These are phyloP conservation scores for Drosophila testacea DNA, from an alignment of 2,888 invertebrate genomes.

Conservation along the genomic window DNA sequence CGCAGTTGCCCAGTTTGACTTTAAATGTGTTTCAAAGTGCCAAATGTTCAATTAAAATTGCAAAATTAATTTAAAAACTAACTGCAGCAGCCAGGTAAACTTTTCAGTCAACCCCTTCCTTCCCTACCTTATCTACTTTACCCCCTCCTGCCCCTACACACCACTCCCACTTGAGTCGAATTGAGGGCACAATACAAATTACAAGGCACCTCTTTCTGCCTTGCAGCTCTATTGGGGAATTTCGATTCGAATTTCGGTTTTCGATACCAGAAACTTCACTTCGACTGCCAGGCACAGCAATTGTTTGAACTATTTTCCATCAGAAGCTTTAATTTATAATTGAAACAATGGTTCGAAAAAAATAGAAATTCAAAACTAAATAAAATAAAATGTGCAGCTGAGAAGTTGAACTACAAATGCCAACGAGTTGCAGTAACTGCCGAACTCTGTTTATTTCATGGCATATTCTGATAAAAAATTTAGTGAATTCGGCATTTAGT, in stretches of 20 bases:
- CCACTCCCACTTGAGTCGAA: conserved; percentile 26
- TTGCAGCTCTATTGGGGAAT: conserved; percentile 16
- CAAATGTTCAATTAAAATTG: conserved; percentile 70
- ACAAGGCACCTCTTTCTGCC: conserved; percentile 24
- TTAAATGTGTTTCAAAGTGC: conserved; percentile 49
- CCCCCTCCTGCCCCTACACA: background rate
- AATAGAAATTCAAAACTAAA: background rate
- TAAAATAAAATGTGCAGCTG: conserved; percentile 14
- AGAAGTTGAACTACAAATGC: conserved; percentile 24
- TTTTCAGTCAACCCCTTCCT: conserved; percentile 36
- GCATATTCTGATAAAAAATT: background rate
- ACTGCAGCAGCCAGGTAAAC: conserved; percentile 53
- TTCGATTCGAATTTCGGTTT: conserved; percentile 39
- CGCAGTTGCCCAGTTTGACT: conserved; percentile 33
- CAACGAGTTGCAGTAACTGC: conserved; percentile 1
- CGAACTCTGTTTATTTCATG: background rate
- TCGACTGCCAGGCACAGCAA: conserved; percentile 26
- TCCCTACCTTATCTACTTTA: background rate
- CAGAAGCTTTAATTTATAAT: conserved; percentile 49
- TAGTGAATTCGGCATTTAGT: background rate
- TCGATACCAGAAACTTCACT: conserved; percentile 25
- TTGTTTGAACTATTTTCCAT: conserved; percentile 27
- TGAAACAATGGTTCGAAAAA: conserved; percentile 40
- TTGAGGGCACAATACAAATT: conserved; percentile 37
- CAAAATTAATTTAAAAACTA: conserved; percentile 67